These are phyloP conservation scores for Nycticebus coucang DNA, from an alignment of 2,113 vertebrate species.

Conservation along the genomic window DNA sequence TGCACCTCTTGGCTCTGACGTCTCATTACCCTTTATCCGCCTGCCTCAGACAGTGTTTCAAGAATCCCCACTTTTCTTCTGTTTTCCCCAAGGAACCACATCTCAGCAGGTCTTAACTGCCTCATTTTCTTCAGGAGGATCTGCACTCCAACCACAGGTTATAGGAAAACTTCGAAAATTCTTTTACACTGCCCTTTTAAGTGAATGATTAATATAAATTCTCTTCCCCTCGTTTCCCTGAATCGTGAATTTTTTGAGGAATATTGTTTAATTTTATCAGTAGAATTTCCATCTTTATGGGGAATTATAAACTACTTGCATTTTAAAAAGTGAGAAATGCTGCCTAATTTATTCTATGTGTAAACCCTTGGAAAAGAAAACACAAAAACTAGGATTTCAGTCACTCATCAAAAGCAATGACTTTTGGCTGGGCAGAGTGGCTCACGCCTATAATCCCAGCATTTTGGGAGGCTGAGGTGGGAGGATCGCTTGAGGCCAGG, in stretches of 20 bases:
- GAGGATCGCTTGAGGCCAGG: too few species aligned
- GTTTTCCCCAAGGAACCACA: conserved; percentile 87
- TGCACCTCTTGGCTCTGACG: conserved; percentile 84
- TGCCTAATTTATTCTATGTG: conserved; percentile 17
- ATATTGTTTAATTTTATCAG: conserved; percentile 54
- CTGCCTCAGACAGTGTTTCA: conserved; percentile 88
- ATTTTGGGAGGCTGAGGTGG: too few species aligned
- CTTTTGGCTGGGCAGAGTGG: not conserved
- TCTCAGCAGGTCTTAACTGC: conserved; percentile 87
- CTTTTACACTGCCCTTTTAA: conserved; percentile 73
- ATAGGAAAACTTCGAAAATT: conserved; percentile 85
- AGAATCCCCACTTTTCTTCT: conserved; percentile 89
- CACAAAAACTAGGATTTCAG: conserved; percentile 41
- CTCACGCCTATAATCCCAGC: too few species aligned
- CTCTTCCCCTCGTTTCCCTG: conserved; percentile 67
- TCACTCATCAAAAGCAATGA: conserved; percentile 27
- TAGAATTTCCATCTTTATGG: conserved; percentile 35
- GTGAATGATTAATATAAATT: conserved; percentile 59
- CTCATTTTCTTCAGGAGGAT: conserved; percentile 86
- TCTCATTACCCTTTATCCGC: conserved; percentile 86
- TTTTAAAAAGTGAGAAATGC: conserved; percentile 19
- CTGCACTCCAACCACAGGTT: conserved; percentile 88
- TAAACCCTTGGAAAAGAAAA: conserved; percentile 38
- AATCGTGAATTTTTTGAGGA: conserved; percentile 61
- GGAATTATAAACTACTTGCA: conserved; percentile 47